phyloP scores from a whole-genome alignment of 2,888 invertebrate genomes.

The Idaea dimidiata region DNA sequence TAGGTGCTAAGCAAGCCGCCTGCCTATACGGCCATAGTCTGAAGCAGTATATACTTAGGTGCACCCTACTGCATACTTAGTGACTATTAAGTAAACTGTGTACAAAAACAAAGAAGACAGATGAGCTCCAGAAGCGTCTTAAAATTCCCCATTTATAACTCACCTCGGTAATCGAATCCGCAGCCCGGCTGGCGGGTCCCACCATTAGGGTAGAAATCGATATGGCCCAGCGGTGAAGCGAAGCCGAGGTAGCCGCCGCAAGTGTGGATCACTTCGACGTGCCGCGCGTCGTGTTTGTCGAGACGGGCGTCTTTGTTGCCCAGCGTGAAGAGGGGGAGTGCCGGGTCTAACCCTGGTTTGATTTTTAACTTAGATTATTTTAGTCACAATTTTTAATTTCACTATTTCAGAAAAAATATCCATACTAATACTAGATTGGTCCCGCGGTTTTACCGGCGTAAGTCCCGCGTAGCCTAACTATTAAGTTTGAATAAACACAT shows the following conservation, averaged over 20 bases:
- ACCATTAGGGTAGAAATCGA: conserved; percentile 84
- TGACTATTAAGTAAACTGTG: no score
- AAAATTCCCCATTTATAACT: conserved; percentile 12
- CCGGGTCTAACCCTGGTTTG: conserved; percentile 79
- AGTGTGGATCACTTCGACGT: conserved; percentile 83
- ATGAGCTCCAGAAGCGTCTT: conserved; percentile 4
- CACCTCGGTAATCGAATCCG: conserved; percentile 75
- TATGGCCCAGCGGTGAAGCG: conserved; percentile 78
- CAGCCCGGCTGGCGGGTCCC: conserved; percentile 82
- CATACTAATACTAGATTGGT: no score
- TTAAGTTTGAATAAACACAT: no score
- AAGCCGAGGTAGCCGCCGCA: conserved; percentile 83
- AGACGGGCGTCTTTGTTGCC: conserved; percentile 77
- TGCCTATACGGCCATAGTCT: no score
- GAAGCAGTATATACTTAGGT: no score
- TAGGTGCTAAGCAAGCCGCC: no score
- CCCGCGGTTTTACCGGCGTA: no score
- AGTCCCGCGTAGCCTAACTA: no score
- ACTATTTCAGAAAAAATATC: no score
- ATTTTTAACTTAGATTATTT: background rate
- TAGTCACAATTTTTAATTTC: no score
- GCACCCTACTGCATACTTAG: no score
- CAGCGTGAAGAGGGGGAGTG: conserved; percentile 77
- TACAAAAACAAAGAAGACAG: background rate
- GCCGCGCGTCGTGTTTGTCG: conserved; percentile 80